Percentiles rank a stretch among this genome's conserved stretches.
These are phyloP conservation scores for Ictalurus furcatus DNA, from an alignment of 2,113 vertebrate genomes.

Conservation along the genomic window DNA sequence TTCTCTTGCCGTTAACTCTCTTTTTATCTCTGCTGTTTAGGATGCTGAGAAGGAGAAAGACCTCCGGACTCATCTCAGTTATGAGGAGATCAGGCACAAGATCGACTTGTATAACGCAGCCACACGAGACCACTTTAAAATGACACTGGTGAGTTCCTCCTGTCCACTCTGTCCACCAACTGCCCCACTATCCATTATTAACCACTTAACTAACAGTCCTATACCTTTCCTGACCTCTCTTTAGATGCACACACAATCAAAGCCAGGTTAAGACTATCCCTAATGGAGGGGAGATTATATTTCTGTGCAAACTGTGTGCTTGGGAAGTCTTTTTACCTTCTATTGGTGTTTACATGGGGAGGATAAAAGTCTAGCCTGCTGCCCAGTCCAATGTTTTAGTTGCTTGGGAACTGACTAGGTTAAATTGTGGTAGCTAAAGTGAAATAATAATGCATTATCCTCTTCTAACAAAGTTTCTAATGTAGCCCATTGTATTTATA, in stretches of 20 bases:
- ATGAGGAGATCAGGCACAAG: constrained; percentile 88
- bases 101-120: constrained; percentile 86
- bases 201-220: background rate
- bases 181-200: background rate
- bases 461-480: background rate
- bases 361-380: background rate
- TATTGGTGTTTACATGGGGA: background rate
- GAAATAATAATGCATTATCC: background rate
- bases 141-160: constrained; percentile 86
- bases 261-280: background rate
- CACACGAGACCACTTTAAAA: constrained; percentile 91
- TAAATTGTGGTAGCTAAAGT: background rate
- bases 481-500: background rate
- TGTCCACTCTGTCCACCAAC: background rate
- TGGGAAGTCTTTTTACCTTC: background rate
- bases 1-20: background rate
- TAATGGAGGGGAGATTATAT: background rate
- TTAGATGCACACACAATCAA: constrained; percentile 4
- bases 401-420: background rate
- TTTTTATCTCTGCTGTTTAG: constrained; percentile 68
- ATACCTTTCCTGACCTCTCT: background rate
- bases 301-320: background rate
- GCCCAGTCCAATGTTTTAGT: background rate
- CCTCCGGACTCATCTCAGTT: constrained; percentile 82
- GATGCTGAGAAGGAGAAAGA: constrained; percentile 90